A percentile compares a stretch with the other conserved stretches of the same genome.
phyloP scores from a whole-genome alignment of 2,888 invertebrate genomes.

The Endotricha flammealis region DNA sequence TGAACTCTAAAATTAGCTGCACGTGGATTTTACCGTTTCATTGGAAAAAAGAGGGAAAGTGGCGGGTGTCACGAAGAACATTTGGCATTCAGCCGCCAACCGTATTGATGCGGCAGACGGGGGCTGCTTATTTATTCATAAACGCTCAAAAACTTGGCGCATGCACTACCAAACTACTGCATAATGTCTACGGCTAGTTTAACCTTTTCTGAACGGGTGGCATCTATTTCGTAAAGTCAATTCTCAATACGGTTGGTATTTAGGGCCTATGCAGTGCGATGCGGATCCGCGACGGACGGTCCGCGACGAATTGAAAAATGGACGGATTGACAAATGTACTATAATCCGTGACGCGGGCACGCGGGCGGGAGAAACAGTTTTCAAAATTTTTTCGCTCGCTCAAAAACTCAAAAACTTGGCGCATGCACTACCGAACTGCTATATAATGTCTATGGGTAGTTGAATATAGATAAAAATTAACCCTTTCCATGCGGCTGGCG shows the following conservation, averaged over 20 bases:
- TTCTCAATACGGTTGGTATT: too few relatives aligned
- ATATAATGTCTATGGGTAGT: slow-evolving; percentile 2
- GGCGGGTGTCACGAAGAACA: slow-evolving; percentile 69
- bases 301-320: too few relatives aligned
- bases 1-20: not conserved
- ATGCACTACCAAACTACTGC: slow-evolving; percentile 3
- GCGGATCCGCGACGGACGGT: too few relatives aligned
- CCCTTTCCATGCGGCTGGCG: too few relatives aligned
- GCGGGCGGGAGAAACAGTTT: too few relatives aligned
- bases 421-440: slow-evolving; percentile 1
- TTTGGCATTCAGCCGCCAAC: slow-evolving; percentile 62
- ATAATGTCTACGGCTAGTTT: slow-evolving; percentile 3
- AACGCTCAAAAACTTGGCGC: slow-evolving; percentile 7
- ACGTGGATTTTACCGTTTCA: not conserved
- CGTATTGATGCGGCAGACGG: slow-evolving; percentile 10
- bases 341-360: too few relatives aligned
- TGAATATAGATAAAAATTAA: too few relatives aligned
- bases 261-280: too few relatives aligned
- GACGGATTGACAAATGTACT: too few relatives aligned
- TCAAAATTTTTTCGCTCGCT: too few relatives aligned
- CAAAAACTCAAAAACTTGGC: slow-evolving; percentile 7
- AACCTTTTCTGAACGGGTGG: too few relatives aligned
- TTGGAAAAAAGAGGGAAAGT: slow-evolving; percentile 59
- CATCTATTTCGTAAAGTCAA: too few relatives aligned
- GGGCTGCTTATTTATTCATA: slow-evolving; percentile 8